Evolutionary conservation across 2,113 vertebrate genomes (phyloP).

Genomic region (Megalops atlanticus): DNA sequence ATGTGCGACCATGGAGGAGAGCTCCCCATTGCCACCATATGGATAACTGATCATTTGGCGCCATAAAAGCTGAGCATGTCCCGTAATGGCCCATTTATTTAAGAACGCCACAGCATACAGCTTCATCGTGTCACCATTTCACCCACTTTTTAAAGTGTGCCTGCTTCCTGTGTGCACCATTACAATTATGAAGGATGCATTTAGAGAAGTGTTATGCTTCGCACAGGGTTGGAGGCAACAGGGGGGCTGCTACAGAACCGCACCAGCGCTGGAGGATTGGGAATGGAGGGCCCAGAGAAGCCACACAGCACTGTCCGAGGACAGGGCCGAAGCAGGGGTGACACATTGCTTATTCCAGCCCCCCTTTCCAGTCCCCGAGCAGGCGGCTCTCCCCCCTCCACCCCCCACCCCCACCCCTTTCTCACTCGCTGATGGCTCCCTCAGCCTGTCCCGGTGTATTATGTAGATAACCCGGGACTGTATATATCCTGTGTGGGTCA

Average conservation of each 20-base stretch:
- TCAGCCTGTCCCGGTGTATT: constrained; percentile 77
- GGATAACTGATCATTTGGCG: constrained; percentile 69
- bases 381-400: neutral
- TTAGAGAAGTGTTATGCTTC: constrained; percentile 58
- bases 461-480: constrained; percentile 73
- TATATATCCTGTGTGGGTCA: constrained; percentile 78
- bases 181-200: constrained; percentile 63
- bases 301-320: no score
- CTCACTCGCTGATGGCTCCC: constrained; percentile 54
- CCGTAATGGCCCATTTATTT: constrained; percentile 63
- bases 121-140: constrained; percentile 45
- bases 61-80: constrained; percentile 58
- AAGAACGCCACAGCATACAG: constrained; percentile 47
- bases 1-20: constrained; percentile 30
- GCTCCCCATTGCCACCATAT: constrained; percentile 61
- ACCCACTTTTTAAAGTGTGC: constrained; percentile 54
- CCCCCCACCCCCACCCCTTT: constrained; percentile 3
- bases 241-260: no score
- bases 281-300: no score
- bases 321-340: no score
- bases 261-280: no score
- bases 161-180: constrained; percentile 52
- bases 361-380: no score
- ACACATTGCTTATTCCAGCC: no score
- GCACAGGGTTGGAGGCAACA: constrained; percentile 55